phyloP scores from a whole-genome alignment of 1,140 invertebrate species.

The Pomacea maculata region DNA sequence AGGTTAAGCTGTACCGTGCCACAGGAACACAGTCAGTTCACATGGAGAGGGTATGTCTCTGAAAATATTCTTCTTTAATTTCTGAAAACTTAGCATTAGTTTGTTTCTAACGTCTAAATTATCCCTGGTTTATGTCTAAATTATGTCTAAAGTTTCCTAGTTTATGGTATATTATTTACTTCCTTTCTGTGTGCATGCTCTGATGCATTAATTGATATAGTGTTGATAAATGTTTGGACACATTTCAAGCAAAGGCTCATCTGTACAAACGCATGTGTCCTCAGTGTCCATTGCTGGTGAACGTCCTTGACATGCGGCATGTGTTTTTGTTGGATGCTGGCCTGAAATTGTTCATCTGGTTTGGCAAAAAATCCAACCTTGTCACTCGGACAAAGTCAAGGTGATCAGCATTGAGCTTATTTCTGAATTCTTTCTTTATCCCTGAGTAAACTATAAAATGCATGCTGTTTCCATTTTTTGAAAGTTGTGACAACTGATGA shows the following conservation, averaged over 20 bases:
- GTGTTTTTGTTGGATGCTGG: constrained; percentile 94
- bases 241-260: not conserved
- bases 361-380: constrained; percentile 88
- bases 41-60: constrained; percentile 82
- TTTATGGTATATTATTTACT: not conserved
- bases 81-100: not conserved
- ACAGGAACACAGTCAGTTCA: constrained; percentile 86
- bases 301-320: constrained; percentile 87
- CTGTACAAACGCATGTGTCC: constrained; percentile 34
- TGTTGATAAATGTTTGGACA: not conserved
- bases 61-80: not conserved
- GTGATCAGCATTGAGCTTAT: constrained; percentile 37
- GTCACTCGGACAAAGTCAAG: constrained; percentile 93
- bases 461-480: not conserved
- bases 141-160: too few species aligned
- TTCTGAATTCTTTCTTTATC: not conserved
- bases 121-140: not conserved
- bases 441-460: too few species aligned
- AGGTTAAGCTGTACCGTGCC: constrained; percentile 87
- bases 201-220: not conserved
- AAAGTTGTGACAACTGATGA: too few species aligned
- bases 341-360: constrained; percentile 89
- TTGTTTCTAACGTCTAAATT: not conserved
- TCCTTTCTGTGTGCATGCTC: too few species aligned
- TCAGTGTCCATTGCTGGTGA: constrained; percentile 67